A percentile compares a stretch with the other conserved stretches of the same genome.
Conservation (phyloP, 2,797 vertebrate species). For the Pipistrellus pipistrellus region DNA sequence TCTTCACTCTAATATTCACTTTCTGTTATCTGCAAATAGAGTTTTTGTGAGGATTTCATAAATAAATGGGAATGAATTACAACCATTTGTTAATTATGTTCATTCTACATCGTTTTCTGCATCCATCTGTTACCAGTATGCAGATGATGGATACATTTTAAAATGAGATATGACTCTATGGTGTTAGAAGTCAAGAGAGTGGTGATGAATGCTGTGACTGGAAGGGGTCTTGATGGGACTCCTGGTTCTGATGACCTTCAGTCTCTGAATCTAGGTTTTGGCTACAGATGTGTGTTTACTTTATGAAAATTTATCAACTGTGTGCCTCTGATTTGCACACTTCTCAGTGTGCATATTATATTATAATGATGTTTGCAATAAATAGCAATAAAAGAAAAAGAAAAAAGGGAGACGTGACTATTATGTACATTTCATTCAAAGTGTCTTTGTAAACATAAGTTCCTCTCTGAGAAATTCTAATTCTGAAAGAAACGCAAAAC, state of each 20-base stretch:
- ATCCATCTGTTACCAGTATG: background rate
- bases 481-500: background rate
- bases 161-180: background rate
- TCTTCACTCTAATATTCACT: background rate
- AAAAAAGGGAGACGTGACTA: background rate
- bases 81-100: background rate
- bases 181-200: background rate
- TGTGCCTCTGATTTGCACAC: background rate
- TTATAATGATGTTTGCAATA: background rate
- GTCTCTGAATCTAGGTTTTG: background rate
- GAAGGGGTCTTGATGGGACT: accelerated
- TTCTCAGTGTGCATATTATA: background rate
- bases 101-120: background rate
- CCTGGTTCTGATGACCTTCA: background rate
- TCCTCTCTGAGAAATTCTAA: background rate
- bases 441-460: background rate
- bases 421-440: constrained; percentile 13
- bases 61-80: background rate
- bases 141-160: background rate
- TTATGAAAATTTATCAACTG: background rate
- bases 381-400: background rate
- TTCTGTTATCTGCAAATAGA: background rate
- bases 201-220: background rate
- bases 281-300: background rate
- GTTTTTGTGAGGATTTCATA: background rate